Percentiles rank a stretch among this genome's conserved stretches.
Evolutionary conservation across 2,888 invertebrate species (phyloP).

Genomic region (Lepetodrilus schrolli): DNA sequence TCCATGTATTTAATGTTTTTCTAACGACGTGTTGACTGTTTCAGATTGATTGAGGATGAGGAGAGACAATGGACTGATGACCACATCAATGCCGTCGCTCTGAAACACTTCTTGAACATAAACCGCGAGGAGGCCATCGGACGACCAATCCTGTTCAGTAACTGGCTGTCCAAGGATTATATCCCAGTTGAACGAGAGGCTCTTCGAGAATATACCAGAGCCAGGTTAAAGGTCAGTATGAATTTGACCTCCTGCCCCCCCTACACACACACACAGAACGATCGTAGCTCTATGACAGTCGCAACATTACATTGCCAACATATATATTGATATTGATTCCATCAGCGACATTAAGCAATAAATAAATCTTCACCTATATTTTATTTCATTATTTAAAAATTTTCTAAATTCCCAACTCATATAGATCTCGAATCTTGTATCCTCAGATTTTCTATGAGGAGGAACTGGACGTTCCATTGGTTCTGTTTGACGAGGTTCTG

Average conservation of each 20-base stretch:
- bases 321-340: not conserved
- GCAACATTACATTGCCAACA: no score
- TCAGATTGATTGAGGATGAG: constrained; percentile 89
- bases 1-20: not conserved
- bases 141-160: constrained; percentile 97
- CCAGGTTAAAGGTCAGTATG: constrained; percentile 88
- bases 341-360: not conserved
- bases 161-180: constrained; percentile 99
- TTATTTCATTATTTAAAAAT: not conserved
- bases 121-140: constrained; percentile 89
- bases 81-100: constrained; percentile 85
- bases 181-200: constrained; percentile 96
- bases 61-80: constrained; percentile 99
- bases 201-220: constrained; percentile 95
- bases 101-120: constrained; percentile 95
- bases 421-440: not conserved
- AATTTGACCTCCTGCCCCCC: no score
- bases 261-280: no score
- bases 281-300: no score
- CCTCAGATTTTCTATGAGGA: constrained; percentile 96
- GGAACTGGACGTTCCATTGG: constrained; percentile 97
- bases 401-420: not conserved
- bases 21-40: constrained; percentile 11
- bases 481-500: constrained; percentile 97
- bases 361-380: not conserved